Evolutionary conservation across 2,888 invertebrate species (phyloP), one percentile per base, ranked within the genome.

Genomic region (Trachelus iudaicus): DNA sequence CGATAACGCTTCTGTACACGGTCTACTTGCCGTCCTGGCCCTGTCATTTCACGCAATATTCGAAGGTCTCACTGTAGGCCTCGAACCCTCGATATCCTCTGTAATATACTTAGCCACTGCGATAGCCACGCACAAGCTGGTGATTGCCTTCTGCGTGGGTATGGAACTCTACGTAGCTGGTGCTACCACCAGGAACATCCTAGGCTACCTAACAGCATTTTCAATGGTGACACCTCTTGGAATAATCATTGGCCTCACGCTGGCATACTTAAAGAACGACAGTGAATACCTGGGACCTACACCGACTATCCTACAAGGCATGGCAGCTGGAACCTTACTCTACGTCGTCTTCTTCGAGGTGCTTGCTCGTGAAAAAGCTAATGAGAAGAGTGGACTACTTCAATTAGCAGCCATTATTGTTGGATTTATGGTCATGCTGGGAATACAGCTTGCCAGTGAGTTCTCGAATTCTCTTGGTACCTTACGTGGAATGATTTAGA

Each of bases 301-400:
- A 0, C 93, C 93, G 11, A 92, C 94, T 4, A 92, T 94, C 33
- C 91, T 94, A 3, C 95, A 96, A 90, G 96, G 95, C 11, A 93
- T 96, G 92, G 96, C 96, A 0, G 95, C 95, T 75, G 96, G 96
- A 11, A 96, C 96, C 0, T 93, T 96, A 76, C 92, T 96, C 23
- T 96, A 96, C 92, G 95, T 97, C 23, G 96, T 96, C 2, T 96
- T 96, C 92, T 96, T 96, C 91, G 96, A 96, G 91, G 95, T 96
- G n/a, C 92, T 96, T 30, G 95, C 95, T 11, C 93, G 96, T 80
- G 96, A 96, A 85, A 92, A 93, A 34, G 92, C 92, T 80, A 94
- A 94, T 87, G 92, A 92, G 69, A 94, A 94, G 84, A 93, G 93
- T 79, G 94, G 94, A 23, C 88, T 94, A 69, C 92, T 93, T 79